Evolutionary conservation across 2,113 vertebrate species (phyloP).

Genomic region (Rutilus rutilus): DNA sequence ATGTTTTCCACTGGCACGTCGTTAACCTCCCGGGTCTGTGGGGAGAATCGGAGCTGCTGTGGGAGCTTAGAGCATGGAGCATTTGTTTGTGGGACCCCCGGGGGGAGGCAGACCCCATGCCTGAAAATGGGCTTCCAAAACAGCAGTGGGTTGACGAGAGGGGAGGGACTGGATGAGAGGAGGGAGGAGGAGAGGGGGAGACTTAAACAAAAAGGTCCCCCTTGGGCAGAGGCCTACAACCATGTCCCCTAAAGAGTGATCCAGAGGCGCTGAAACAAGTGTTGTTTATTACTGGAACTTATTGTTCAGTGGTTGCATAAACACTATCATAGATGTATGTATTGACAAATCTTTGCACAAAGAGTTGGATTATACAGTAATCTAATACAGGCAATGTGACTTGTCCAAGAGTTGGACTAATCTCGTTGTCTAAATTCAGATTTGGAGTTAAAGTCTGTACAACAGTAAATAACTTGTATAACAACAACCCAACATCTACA

Average conservation of each 20-base stretch:
- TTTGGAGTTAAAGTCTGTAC: not conserved
- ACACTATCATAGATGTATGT: not conserved
- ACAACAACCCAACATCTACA: not conserved
- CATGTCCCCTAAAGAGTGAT: constrained; percentile 23
- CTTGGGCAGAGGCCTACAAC: constrained; percentile 44
- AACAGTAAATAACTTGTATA: not conserved
- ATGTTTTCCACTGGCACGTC: constrained; percentile 73
- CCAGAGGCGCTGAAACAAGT: constrained; percentile 33
- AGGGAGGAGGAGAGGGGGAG: constrained; percentile 58
- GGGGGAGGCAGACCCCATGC: constrained; percentile 70
- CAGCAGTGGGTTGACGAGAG: constrained; percentile 68
- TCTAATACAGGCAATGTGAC: not conserved
- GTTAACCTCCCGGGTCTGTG: constrained; percentile 77
- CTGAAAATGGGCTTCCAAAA: constrained; percentile 74
- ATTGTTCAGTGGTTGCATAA: not conserved
- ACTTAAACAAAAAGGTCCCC: constrained; percentile 66
- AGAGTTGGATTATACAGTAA: not conserved
- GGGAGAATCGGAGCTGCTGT: constrained; percentile 64
- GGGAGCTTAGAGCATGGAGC: constrained; percentile 63
- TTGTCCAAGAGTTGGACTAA: constrained; percentile 2
- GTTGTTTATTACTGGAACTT: not conserved
- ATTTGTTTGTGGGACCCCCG: constrained; percentile 73
- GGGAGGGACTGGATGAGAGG: constrained; percentile 53
- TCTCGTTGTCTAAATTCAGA: not conserved
- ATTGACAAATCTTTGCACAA: not conserved